A percentile compares a stretch with the other conserved stretches of the same genome.
Conservation (phyloP, 2,888 invertebrate species). For the Dioctria rufipes region DNA sequence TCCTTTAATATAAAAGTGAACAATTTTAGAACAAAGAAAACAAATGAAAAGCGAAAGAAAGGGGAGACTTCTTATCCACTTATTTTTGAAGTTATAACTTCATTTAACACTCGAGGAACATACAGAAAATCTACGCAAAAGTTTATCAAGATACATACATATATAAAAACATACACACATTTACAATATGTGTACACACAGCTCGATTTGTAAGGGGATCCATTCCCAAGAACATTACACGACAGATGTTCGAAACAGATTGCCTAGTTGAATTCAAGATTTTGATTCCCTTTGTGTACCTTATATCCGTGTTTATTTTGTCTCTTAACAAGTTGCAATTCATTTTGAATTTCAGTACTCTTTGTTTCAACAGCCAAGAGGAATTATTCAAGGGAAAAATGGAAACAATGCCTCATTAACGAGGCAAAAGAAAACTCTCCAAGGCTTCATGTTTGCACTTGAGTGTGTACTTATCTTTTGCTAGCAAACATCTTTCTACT, state of each 20-base stretch:
- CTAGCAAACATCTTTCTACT: conserved; percentile 36
- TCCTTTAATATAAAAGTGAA: too few species aligned
- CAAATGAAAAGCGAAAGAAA: too few species aligned
- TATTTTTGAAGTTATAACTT: too few species aligned
- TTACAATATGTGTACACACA: too few species aligned
- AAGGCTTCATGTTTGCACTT: conserved; percentile 52
- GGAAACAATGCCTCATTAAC: conserved; percentile 53
- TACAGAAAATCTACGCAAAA: too few species aligned
- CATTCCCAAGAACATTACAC: not conserved
- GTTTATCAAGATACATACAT: too few species aligned
- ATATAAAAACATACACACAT: not conserved
- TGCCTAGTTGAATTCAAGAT: conserved; percentile 38
- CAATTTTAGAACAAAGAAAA: too few species aligned
- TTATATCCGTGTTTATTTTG: conserved; percentile 42
- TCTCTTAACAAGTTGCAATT: conserved; percentile 51
- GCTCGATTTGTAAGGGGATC: too few species aligned
- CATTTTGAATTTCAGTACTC: conserved; percentile 52
- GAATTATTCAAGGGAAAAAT: conserved; percentile 52
- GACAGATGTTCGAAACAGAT: conserved; percentile 47
- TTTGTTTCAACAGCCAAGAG: conserved; percentile 51
- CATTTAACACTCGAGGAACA: too few species aligned
- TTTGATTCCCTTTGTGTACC: conserved; percentile 8
- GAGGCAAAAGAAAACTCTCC: conserved; percentile 52
- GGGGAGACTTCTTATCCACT: too few species aligned
- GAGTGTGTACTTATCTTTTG: conserved; percentile 48